Conservation (phyloP, 2,888 invertebrate species). For the Taphrorychus bicolor region DNA sequence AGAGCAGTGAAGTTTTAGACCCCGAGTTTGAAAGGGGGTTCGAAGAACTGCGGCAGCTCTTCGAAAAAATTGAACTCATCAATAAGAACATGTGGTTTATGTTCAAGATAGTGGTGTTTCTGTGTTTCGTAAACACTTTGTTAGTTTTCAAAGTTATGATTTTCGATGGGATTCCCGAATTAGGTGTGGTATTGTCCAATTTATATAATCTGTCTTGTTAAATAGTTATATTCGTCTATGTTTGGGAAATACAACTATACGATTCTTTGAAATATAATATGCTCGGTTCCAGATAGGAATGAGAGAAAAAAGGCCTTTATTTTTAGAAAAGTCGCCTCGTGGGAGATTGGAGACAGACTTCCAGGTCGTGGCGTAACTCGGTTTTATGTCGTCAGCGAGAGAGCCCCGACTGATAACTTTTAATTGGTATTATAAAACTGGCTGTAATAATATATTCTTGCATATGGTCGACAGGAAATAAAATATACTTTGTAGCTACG, state of each 20-base stretch:
- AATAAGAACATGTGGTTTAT: conserved; percentile 48
- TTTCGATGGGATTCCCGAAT: conserved; percentile 9
- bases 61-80: conserved; percentile 31
- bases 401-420: conserved; percentile 39
- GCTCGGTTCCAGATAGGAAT: conserved; percentile 8
- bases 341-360: conserved; percentile 33
- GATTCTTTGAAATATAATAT: conserved; percentile 5
- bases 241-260: too few relatives aligned
- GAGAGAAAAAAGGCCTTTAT: conserved; percentile 29
- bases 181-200: not conserved
- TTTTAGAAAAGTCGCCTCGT: conserved; percentile 39
- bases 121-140: conserved; percentile 47
- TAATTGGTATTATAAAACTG: conserved; percentile 41
- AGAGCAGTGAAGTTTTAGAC: too few relatives aligned
- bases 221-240: too few relatives aligned
- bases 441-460: conserved; percentile 37
- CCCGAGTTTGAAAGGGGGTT: conserved; percentile 1
- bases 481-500: conserved; percentile 33
- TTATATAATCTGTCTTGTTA: not conserved
- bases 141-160: conserved; percentile 46
- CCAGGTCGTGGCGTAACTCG: conserved; percentile 19
- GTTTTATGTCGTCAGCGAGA: conserved; percentile 28
- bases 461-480: conserved; percentile 35
- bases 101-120: conserved; percentile 48
- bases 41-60: conserved; percentile 8